Conservation (phyloP, 2,113 vertebrate genomes). For the Hystrix cristata region DNA sequence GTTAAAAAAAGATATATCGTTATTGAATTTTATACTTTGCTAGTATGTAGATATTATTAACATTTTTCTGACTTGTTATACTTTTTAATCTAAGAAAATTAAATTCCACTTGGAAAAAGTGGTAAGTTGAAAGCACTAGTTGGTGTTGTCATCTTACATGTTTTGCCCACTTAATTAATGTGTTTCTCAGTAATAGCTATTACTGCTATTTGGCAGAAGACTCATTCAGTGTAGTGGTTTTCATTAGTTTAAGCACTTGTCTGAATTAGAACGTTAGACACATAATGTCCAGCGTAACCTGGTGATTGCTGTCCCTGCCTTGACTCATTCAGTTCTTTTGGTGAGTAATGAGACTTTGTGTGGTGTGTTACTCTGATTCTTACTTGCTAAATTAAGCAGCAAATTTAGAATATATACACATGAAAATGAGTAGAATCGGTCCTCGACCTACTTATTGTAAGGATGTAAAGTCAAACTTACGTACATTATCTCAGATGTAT, state of each 20-base stretch:
- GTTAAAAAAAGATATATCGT: slow-evolving; percentile 26
- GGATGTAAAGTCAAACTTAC: slow-evolving; percentile 39
- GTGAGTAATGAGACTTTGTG: slow-evolving; percentile 50
- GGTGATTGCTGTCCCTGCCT: slow-evolving; percentile 9
- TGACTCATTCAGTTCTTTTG: slow-evolving; percentile 60
- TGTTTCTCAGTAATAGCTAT: not conserved
- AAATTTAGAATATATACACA: not conserved
- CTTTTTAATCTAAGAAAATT: slow-evolving; percentile 47
- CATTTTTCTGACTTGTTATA: slow-evolving; percentile 62
- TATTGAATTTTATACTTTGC: slow-evolving; percentile 53
- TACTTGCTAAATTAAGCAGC: slow-evolving; percentile 48
- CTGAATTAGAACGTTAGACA: slow-evolving; percentile 65
- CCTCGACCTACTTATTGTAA: slow-evolving; percentile 5
- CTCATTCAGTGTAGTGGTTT: slow-evolving; percentile 45
- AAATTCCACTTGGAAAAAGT: slow-evolving; percentile 45
- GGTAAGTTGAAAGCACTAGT: slow-evolving; percentile 24
- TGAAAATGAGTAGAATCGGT: slow-evolving; percentile 27
- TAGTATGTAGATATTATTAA: not conserved
- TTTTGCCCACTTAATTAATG: slow-evolving; percentile 43
- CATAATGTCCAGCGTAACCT: slow-evolving; percentile 28
- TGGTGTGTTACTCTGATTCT: slow-evolving; percentile 30
- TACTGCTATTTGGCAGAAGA: not conserved
- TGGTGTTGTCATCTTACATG: slow-evolving; percentile 47
- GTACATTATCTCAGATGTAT: not conserved
- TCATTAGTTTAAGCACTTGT: slow-evolving; percentile 70